phyloP scores from a whole-genome alignment of 1,140 invertebrate genomes.

The Caerostris darwini region DNA sequence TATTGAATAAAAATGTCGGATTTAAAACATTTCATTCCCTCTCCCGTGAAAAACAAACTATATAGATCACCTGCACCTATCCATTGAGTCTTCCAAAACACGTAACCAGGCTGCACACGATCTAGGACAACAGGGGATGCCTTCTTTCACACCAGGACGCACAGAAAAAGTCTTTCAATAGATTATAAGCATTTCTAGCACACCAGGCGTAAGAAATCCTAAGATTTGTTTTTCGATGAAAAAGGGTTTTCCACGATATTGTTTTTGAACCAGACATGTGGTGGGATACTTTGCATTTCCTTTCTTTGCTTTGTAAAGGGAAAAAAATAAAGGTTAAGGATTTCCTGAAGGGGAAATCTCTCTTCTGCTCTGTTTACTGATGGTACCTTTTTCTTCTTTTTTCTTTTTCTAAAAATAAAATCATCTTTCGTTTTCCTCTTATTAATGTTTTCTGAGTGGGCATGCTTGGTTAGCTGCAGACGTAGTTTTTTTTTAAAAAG shows the following conservation, averaged over 20 bases:
- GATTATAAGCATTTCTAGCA: not conserved
- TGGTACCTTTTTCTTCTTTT: not conserved
- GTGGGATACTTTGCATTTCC: constrained; percentile 5
- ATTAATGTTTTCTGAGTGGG: too few relatives aligned
- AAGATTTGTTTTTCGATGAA: constrained; percentile 23
- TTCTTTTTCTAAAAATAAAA: not conserved
- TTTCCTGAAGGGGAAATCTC: not conserved
- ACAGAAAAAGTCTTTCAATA: constrained; percentile 12
- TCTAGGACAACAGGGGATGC: not conserved
- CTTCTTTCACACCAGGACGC: not conserved
- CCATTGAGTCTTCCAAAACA: not conserved
- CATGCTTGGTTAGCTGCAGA: too few relatives aligned
- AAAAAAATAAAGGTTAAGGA: too few relatives aligned
- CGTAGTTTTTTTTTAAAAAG: too few relatives aligned
- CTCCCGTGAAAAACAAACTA: not conserved
- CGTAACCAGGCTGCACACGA: not conserved
- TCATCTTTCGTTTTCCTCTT: not conserved
- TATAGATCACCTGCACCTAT: constrained; percentile 27
- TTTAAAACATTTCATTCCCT: not conserved
- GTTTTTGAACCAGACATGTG: constrained; percentile 27
- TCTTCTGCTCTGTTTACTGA: not conserved
- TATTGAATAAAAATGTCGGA: constrained; percentile 8
- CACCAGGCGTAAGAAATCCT: not conserved
- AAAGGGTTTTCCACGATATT: not conserved
- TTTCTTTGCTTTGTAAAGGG: not conserved